Evolutionary conservation across 2,797 vertebrate species (phyloP).

Genomic region (Prunella strophiata): DNA sequence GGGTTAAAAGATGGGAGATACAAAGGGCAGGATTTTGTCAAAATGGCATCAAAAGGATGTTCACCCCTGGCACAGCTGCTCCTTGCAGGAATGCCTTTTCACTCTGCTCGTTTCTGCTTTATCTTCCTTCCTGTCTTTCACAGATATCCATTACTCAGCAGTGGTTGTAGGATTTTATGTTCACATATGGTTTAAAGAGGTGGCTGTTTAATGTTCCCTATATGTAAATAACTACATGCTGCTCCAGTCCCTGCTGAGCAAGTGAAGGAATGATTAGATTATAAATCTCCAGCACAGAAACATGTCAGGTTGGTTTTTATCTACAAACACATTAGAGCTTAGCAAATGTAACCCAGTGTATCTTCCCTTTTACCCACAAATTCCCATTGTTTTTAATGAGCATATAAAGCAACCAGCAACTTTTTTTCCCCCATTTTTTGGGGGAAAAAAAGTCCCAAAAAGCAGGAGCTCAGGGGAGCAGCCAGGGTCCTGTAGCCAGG

Average conservation of each 20-base stretch:
- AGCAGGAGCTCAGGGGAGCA: not conserved
- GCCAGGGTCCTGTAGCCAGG: rapidly evolving
- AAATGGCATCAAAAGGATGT: not conserved
- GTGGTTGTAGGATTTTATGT: slow-evolving; percentile 15
- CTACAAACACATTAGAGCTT: not conserved
- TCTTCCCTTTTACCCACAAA: not conserved
- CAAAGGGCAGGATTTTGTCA: not conserved
- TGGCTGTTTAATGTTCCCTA: slow-evolving; percentile 53
- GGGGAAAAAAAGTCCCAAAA: not conserved
- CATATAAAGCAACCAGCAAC: not conserved
- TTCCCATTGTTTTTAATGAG: not conserved
- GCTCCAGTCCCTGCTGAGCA: slow-evolving; percentile 18
- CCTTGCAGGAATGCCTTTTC: not conserved
- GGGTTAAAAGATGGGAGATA: not conserved
- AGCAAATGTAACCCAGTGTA: too few species aligned
- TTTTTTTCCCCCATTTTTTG: not conserved
- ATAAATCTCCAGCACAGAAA: slow-evolving; percentile 17
- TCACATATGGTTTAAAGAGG: slow-evolving; percentile 44
- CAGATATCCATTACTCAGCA: not conserved
- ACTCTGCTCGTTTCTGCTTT: not conserved
- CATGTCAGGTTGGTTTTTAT: slow-evolving; percentile 1
- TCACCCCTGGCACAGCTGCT: not conserved
- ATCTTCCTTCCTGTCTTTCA: not conserved
- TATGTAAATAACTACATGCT: slow-evolving; percentile 60
- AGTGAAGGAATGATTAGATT: not conserved